phyloP scores from a whole-genome alignment of 2,888 invertebrate species.

The Panopea generosa region DNA sequence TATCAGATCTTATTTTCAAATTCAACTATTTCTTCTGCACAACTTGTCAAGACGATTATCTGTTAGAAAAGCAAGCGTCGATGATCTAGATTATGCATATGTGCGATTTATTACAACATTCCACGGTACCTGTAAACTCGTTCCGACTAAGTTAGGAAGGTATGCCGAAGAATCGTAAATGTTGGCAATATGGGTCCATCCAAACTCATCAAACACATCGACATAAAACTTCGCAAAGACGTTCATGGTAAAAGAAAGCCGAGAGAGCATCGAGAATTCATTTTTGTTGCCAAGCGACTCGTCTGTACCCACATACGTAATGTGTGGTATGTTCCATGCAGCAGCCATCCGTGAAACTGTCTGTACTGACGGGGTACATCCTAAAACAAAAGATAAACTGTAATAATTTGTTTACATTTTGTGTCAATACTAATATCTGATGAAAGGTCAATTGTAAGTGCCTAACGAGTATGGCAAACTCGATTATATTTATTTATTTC shows the following conservation, averaged over 20 bases:
- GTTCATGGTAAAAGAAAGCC: conserved; percentile 62
- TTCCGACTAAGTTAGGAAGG: conserved; percentile 45
- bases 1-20: too few species aligned
- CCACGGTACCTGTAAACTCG: conserved; percentile 51
- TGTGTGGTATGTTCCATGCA: conserved; percentile 67
- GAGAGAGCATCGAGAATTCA: conserved; percentile 66
- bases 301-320: conserved; percentile 66
- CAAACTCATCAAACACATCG: conserved; percentile 40
- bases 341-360: conserved; percentile 65
- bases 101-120: too few species aligned
- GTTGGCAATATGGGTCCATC: conserved; percentile 46
- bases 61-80: too few species aligned
- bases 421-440: too few species aligned
- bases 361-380: conserved; percentile 63
- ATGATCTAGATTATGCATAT: too few species aligned
- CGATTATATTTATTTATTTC: too few species aligned
- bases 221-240: conserved; percentile 60
- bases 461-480: too few species aligned
- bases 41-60: too few species aligned
- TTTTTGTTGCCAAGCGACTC: conserved; percentile 65
- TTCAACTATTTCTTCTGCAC: too few species aligned
- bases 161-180: conserved; percentile 42
- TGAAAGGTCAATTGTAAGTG: too few species aligned
- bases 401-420: too few species aligned
- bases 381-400: too few species aligned